Percentiles rank a stretch among this genome's conserved stretches.
Conservation (phyloP, 2,888 invertebrate species). For the Geotrupes spiniger region DNA sequence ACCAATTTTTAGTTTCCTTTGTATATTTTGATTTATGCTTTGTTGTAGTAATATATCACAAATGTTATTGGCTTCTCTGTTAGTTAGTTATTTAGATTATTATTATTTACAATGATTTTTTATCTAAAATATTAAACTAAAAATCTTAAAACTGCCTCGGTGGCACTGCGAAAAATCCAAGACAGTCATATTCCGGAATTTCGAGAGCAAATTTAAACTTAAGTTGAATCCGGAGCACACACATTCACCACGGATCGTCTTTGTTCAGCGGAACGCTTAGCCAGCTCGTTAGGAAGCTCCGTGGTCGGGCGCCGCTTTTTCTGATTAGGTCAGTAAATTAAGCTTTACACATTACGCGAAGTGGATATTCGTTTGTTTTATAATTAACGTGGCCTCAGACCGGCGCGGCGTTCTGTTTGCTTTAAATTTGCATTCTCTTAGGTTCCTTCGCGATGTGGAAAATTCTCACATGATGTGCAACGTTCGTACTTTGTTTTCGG, state of each 20-base stretch:
- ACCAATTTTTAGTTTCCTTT: too few species aligned
- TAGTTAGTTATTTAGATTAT: too few species aligned
- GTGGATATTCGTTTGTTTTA: constrained; percentile 33
- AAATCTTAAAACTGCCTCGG: too few species aligned
- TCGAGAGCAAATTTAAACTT: neutral
- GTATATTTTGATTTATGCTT: too few species aligned
- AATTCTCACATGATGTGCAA: constrained; percentile 17
- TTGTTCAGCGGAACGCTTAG: constrained; percentile 25
- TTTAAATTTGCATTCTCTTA: constrained; percentile 26
- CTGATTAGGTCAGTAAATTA: constrained; percentile 36
- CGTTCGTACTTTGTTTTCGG: constrained; percentile 6
- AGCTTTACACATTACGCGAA: constrained; percentile 33
- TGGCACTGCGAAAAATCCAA: too few species aligned
- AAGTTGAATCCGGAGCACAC: neutral
- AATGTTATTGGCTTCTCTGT: too few species aligned
- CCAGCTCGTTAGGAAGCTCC: constrained; percentile 28
- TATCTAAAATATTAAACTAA: too few species aligned
- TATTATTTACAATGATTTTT: too few species aligned
- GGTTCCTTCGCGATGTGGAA: constrained; percentile 24
- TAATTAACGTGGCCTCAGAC: constrained; percentile 29
- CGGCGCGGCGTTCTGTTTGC: constrained; percentile 22
- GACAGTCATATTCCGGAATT: too few species aligned
- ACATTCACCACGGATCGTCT: constrained; percentile 1
- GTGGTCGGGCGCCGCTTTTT: constrained; percentile 27
- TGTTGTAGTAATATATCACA: too few species aligned